Percentiles rank a stretch among this genome's conserved stretches.
Evolutionary conservation across 2,888 invertebrate species (phyloP).

Genomic region (Oscheius sp.): DNA sequence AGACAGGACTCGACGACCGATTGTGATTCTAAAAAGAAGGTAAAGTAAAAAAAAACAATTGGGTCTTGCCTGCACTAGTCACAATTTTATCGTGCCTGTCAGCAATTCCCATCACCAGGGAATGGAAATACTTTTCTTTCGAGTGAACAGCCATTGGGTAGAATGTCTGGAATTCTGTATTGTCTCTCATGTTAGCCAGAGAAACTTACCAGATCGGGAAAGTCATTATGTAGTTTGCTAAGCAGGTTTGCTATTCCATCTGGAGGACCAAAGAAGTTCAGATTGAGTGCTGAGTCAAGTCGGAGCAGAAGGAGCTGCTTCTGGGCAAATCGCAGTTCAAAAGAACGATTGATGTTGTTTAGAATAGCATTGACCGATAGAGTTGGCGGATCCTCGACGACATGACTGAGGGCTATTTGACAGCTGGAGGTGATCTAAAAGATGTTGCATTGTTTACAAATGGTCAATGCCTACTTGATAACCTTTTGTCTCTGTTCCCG

Average conservation of each 20-base stretch:
- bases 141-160: slow-evolving; percentile 1
- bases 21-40: background rate
- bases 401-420: background rate
- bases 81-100: slow-evolving; percentile 27
- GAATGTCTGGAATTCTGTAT: background rate
- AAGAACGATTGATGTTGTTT: background rate
- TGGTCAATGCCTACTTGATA: background rate
- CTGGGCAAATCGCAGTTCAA: background rate
- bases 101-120: background rate
- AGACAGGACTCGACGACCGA: slow-evolving; percentile 10
- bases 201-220: slow-evolving; percentile 26
- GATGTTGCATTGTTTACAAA: background rate
- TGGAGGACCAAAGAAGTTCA: slow-evolving; percentile 21
- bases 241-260: slow-evolving; percentile 27
- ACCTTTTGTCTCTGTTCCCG: background rate
- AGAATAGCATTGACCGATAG: background rate
- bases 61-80: background rate
- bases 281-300: background rate
- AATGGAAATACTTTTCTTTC: background rate
- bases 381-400: background rate
- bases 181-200: background rate
- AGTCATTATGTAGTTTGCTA: background rate
- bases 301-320: background rate
- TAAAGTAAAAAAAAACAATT: background rate
- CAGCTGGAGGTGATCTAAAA: slow-evolving; percentile 19